Evolutionary conservation across 2,797 vertebrate species (phyloP), one percentile per base, ranked within the genome.

Genomic region (Euthynnus affinis): DNA sequence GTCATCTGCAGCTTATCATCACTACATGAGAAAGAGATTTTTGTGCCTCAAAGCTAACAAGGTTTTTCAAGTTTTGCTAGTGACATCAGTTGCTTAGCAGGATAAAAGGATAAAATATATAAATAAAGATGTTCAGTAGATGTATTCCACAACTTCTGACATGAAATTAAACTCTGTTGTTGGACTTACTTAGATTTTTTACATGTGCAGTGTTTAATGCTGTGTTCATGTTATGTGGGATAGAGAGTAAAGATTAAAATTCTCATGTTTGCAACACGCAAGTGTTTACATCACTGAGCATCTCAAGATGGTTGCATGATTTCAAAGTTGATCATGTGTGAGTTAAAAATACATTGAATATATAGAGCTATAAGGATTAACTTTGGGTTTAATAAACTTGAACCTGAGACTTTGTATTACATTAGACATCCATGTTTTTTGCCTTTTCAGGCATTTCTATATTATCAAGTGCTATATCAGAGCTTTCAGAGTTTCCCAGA

Each of bases 1-100:
- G 55, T 71, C 56, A 75, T 66, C 75, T 59, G 18, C 66, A 27
- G 71, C 58, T 72, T 32, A 86, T 74, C 62, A 78, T 23, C 58
- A 53, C 73, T n/a, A 67, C 22, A 20, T 66, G 73, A 81, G n/a
- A 57, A 22, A 49, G 42, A 65, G 25, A 64, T 55, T 63, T 48
- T 27, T 22, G 23, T 5, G 53, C 62, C 37, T 60, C 60, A 17
- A 9, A 48, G 59, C 69, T 63, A 75, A 70, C 23, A 67, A 79
- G 58, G 22, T 32, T 17, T 37, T 40, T 23, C 51, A 40, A 40
- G 61, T 57, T 17, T 53, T 37, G 32, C 69, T 20, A 46, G 55
- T 17, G 44, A 22, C 48, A 23, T 20, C 13, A 73, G 65, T 9
- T n/a, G 4, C 32, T 2, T 5, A 44, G 42, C 42, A 5, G 4